A percentile compares a stretch with the other conserved stretches of the same genome.
phyloP scores from a whole-genome alignment of 1,140 invertebrate genomes.

The Drosophila bipectinata region DNA sequence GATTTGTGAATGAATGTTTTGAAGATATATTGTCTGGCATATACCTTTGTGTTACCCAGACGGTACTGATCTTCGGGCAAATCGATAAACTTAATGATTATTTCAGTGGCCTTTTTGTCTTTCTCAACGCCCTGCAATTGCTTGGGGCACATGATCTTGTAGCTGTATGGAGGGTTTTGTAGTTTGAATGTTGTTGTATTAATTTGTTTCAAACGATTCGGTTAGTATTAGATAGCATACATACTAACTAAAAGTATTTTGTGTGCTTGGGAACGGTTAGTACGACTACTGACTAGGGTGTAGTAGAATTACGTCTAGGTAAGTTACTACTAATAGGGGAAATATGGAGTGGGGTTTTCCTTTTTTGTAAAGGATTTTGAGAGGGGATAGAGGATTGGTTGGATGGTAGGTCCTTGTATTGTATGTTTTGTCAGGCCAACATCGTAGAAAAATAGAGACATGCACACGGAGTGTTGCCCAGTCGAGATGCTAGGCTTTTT shows the following conservation, averaged over 20 bases:
- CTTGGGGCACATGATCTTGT: constrained; percentile 95
- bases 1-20: constrained; percentile 23
- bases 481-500: constrained; percentile 42
- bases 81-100: constrained; percentile 93
- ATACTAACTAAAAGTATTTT: constrained; percentile 33
- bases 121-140: constrained; percentile 90
- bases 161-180: constrained; percentile 87
- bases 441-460: constrained; percentile 34
- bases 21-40: constrained; percentile 74
- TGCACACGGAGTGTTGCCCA: constrained; percentile 47
- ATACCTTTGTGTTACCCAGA: constrained; percentile 98
- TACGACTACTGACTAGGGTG: constrained; percentile 39
- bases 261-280: constrained; percentile 1
- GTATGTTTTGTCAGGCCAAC: constrained; percentile 19
- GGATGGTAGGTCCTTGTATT: constrained; percentile 32
- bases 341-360: constrained; percentile 16
- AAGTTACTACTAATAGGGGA: constrained; percentile 55
- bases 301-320: constrained; percentile 57
- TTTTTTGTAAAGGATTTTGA: constrained; percentile 58
- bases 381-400: constrained; percentile 11
- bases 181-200: constrained; percentile 49
- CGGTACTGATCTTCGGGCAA: constrained; percentile 97
- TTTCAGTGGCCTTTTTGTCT: constrained; percentile 93
- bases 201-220: constrained; percentile 41
- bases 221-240: constrained; percentile 48